Conservation (phyloP, 2,113 vertebrate species). For the Etheostoma cragini region DNA sequence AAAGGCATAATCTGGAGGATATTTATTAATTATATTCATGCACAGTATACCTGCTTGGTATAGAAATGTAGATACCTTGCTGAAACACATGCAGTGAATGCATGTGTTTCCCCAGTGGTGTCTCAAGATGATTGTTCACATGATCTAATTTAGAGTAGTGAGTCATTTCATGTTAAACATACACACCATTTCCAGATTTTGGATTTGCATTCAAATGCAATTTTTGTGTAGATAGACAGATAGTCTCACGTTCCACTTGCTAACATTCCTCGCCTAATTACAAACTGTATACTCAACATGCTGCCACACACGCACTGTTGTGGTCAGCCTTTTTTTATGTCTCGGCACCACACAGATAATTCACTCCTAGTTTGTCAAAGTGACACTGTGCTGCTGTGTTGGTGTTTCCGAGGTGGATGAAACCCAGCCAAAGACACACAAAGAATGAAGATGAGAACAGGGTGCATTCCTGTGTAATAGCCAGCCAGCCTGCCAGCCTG, state of each 20-base stretch:
- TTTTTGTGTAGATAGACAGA: background rate
- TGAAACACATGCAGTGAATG: background rate
- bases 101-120: background rate
- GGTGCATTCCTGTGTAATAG: constrained; percentile 77
- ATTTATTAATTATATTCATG: constrained; percentile 1
- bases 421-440: constrained; percentile 14
- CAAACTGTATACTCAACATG: background rate
- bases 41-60: too few species aligned
- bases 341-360: constrained; percentile 31
- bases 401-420: constrained; percentile 12
- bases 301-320: constrained; percentile 15
- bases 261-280: constrained; percentile 18
- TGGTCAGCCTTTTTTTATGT: constrained; percentile 19
- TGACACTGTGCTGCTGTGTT: constrained; percentile 30
- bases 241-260: background rate
- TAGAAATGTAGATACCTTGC: background rate
- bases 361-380: constrained; percentile 21
- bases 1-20: background rate
- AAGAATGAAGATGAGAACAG: constrained; percentile 51
- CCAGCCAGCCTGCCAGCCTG: constrained; percentile 45
- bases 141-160: background rate
- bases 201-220: background rate
- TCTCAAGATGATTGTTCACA: background rate
- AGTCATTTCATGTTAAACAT: background rate
- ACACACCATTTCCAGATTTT: constrained; percentile 4